Conservation (phyloP, 2,113 vertebrate genomes). For the Mus musculus region GRCm39 chr7:59630501-59631000, state of each 20-base stretch:
- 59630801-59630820: neutral
- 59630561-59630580: neutral
- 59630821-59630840: neutral
- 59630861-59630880: constrained; percentile 12
- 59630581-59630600: neutral
- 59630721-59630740: neutral
- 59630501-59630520: neutral
- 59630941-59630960: neutral
- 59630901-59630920: neutral
- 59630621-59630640: constrained; percentile 71
- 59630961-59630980: neutral
- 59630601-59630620: constrained; percentile 56
- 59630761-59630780: constrained; percentile 22
- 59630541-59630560: neutral
- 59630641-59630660: constrained; percentile 70
- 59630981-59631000: neutral
- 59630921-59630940: neutral
- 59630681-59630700: constrained; percentile 76
- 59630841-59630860: neutral
- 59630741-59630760: constrained; percentile 55
- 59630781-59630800: neutral
- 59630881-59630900: neutral
- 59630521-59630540: neutral
- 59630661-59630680: constrained; percentile 75
- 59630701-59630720: neutral